Base-by-base conservation (phyloP, 2,113 vertebrate species). In the Plectropomus leopardus region DNA sequence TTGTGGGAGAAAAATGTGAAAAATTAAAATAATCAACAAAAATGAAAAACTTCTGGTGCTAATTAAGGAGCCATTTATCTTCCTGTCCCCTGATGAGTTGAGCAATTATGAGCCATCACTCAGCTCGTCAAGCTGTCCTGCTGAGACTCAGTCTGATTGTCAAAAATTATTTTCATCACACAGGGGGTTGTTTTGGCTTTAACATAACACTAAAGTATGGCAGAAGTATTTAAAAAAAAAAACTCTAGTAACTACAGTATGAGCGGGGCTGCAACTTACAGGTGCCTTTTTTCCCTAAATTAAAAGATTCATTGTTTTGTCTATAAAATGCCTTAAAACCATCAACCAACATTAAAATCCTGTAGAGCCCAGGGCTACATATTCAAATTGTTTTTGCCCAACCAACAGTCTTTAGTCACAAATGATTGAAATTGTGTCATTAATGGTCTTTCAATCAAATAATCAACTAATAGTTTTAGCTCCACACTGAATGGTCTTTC, bases 21-120 rank as follows among this genome's bases (percentile, higher is more conserved):
- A 50, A 40, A 16, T 1, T 13, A 30, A 57, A 51, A 23, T 1
- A 44, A 59, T 36, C 17, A 6, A 58, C 2, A 42, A 59, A 51
- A 59, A 5, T 3, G 0, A 42, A 78, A 54, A 24, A 44, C 36
- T 23, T 76, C 24, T 42, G 5, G 47, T n/a, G 32, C 19, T 74
- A 61, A 90, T 91, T 80, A 72, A 55, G 36, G 65, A 67, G 28
- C 64, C 23, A 63, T 82, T 85, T 30, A 85, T 75, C 47, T 61
- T 78, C 26, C 17, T 16, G 45, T 72, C 64, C 51, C 83, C 82
- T 59, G 86, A 65, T 82, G 82, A 28, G 77, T 7, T 60, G 45
- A 82, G 58, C 60, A 88, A 80, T 86, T 78, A 79, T 42, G 58
- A 77, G 36, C 23, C 11, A 57, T 86, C 45, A 82, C 36, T 89